Percentiles rank a stretch among this genome's conserved stretches.
phyloP scores from a whole-genome alignment of 2,113 vertebrate species.

The Hypomesus transpacificus region DNA sequence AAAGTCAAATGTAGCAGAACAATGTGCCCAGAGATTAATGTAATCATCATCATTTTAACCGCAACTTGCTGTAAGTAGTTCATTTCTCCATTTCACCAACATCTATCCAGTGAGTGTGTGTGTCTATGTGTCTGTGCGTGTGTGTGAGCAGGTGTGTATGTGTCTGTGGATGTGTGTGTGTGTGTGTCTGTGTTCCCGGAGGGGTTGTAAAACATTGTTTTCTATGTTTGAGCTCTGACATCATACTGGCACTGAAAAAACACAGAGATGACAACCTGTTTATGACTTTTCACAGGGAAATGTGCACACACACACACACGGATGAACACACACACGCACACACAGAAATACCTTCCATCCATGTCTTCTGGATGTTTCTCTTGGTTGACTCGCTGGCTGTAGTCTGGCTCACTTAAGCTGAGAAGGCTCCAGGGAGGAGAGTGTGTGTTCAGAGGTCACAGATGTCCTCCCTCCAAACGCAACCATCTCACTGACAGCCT shows the following conservation, averaged over 20 bases:
- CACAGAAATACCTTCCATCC: constrained; percentile 9
- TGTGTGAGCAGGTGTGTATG: too few relatives aligned
- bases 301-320: constrained; percentile 6
- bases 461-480: constrained; percentile 42
- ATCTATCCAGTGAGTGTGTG: neutral
- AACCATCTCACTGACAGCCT: constrained; percentile 11
- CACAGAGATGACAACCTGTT: constrained; percentile 12
- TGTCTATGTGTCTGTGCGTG: too few relatives aligned
- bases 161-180: neutral
- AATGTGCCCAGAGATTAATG: too few relatives aligned
- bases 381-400: neutral
- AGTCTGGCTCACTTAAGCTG: neutral
- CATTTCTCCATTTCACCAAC: too few relatives aligned
- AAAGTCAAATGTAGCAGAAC: too few relatives aligned
- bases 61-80: too few relatives aligned
- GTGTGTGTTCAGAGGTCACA: constrained; percentile 10
- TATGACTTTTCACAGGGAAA: neutral
- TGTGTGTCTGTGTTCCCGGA: neutral
- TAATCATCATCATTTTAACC: too few relatives aligned
- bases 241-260: constrained; percentile 9
- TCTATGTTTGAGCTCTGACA: constrained; percentile 11
- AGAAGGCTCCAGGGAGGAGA: neutral
- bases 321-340: neutral
- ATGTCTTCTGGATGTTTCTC: neutral
- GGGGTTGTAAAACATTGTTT: neutral